Evolutionary conservation across 2,888 invertebrate species (phyloP), one percentile per base, ranked within the genome.

Genomic region (Parelbella ahira): DNA sequence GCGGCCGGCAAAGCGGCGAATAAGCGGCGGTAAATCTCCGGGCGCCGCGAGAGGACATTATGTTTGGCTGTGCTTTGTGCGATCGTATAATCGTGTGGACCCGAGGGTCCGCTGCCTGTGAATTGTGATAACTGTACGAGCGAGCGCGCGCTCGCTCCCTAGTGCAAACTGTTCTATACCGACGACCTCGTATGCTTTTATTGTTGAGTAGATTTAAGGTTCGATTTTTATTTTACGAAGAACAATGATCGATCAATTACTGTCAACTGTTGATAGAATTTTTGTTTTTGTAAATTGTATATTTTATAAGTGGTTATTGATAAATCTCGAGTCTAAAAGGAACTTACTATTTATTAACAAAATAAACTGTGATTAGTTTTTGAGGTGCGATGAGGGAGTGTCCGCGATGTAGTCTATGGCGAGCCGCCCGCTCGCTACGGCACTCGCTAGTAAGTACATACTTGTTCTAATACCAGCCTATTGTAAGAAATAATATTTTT

Each of bases 401-500:
- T 47, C 36, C 7, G 50, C 33, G 53, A n/a, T 47, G 23, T n/a
- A 9, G 24, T 27, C 18, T 7, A 33, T 8, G 42, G 39, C 30
- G 37, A 8, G 36, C 25, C 13, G 25, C 13, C 19, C 36, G 37
- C 41, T 34, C 47, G 48, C 34, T n/a, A n/a, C n/a, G 36, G 18
- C 13, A 11, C 13, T 18, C 36, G 37, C 41, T 34, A 47, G 48
- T 33, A 28, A 15, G 38, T 24, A 37, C 19, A 32, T 44, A 32
- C 37, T 32, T 66, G 65, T 70, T 72, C 65, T 72, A 69, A 66
- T 66, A 63, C 56, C 67, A 69, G 67, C 63, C 67, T 79, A 76
- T 62, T 68, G 54, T 79, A 82, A 83, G 73, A 78, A 75, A 76
- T 71, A 57, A 79, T 84, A 84, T 84, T 86, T 86, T 84, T 84